Base-by-base conservation (phyloP, 2,888 invertebrate genomes). In the Lottia gigantea region DNA sequence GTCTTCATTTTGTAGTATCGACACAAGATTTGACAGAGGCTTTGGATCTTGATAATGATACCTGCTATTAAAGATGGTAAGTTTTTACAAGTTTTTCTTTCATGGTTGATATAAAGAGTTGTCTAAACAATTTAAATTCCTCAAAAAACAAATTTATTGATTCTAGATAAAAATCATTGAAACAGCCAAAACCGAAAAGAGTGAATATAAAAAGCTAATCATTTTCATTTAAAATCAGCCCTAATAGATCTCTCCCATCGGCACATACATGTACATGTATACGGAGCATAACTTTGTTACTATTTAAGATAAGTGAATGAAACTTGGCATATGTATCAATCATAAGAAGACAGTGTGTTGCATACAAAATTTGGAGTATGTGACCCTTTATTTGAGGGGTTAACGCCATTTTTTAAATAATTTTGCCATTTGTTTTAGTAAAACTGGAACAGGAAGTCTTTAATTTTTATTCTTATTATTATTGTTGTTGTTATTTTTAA, bases 281-380 rank as follows among this genome's bases (percentile, higher is more conserved):
- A 3, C 2, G 31, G 31, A 31, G 31, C 31, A 31, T 31, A 31
- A 31, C n/a, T n/a, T n/a, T 49, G 49, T 49, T 49, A 49, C 49
- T 49, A 49, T 49, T 49, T 19, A 49, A 49, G 49, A 49, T 49
- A 49, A 49, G 49, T 49, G 19, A 49, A 49, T n/a, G n/a, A n/a
- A n/a, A n/a, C n/a, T 49, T 49, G 49, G 49, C 49, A 49, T 49
- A 49, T 49, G 15, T 49, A 49, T 49, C 49, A 49, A 49, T 49
- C 49, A 49, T 7, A 49, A 49, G 49, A 49, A 49, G 49, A 49
- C 31, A 31, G 31, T 49, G 49, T 49, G 49, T 49, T 15, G 15
- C 49, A 49, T 49, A 49, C 49, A 49, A 49, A 49, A 49, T 49
- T 49, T 49, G 49, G 15, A 15, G 49, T 15, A 49, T 49, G 49